phyloP scores from a whole-genome alignment of 2,113 vertebrate species.

The Eptatretus burgeri region DNA sequence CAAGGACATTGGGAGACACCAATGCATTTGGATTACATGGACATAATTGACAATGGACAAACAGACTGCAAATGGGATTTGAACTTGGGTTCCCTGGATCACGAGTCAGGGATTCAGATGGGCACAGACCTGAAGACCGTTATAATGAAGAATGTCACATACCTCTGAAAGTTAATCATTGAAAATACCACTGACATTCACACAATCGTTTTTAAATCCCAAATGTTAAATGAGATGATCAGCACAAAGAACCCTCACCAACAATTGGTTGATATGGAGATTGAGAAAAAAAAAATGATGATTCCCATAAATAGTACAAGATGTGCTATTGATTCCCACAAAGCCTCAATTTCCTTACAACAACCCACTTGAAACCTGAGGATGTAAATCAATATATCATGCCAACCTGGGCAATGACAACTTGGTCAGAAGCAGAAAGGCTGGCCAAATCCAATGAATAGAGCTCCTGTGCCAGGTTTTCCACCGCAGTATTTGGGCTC shows the following conservation, averaged over 20 bases:
- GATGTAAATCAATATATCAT: neutral
- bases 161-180: neutral
- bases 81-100: neutral
- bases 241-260: neutral
- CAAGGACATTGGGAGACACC: neutral
- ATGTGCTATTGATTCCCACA: neutral
- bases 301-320: neutral
- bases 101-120: neutral
- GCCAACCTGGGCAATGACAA: slow-evolving; percentile 72
- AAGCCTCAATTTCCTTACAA: too few species aligned
- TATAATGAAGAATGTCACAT: neutral
- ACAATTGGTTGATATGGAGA: neutral
- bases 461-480: slow-evolving; percentile 41
- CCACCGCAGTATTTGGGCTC: slow-evolving; percentile 31
- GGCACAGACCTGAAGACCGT: neutral
- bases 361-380: neutral
- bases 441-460: slow-evolving; percentile 86
- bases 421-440: slow-evolving; percentile 76
- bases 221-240: neutral
- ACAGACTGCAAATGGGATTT: neutral
- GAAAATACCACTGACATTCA: neutral
- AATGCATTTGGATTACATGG: neutral
- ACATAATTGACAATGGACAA: neutral
- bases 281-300: neutral
- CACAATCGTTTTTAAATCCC: neutral